Percentiles rank a stretch among this genome's conserved stretches.
Evolutionary conservation across 2,797 vertebrate species (phyloP).

Genomic region (Paramormyrops hopkinsi): DNA sequence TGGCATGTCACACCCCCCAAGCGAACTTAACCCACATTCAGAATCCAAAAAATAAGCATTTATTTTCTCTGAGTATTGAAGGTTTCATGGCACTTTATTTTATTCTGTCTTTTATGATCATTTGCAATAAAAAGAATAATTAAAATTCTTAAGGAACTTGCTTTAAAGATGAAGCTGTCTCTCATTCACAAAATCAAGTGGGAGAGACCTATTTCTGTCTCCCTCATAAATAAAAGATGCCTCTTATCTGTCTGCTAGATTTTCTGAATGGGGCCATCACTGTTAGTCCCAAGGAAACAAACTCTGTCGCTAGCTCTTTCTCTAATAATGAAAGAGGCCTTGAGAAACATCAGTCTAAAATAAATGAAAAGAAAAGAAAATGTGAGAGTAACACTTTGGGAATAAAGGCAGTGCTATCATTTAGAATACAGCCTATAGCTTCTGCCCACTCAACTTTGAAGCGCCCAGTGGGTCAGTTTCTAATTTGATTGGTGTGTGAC

Average conservation of each 20-base stretch:
- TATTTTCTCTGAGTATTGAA: not conserved
- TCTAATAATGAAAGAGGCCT: not conserved
- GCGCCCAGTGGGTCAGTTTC: not conserved
- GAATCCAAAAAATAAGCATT: not conserved
- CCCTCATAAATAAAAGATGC: slow-evolving; percentile 45
- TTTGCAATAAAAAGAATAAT: slow-evolving; percentile 3
- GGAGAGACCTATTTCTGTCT: slow-evolving; percentile 32
- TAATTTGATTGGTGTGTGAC: not conserved
- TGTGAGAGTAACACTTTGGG: not conserved
- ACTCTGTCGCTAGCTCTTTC: not conserved
- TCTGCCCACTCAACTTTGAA: not conserved
- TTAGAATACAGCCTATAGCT: not conserved
- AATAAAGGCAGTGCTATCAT: not conserved
- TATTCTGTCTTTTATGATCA: not conserved
- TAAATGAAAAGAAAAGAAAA: not conserved
- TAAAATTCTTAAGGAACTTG: not conserved
- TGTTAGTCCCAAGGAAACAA: not conserved
- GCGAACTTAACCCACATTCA: not conserved
- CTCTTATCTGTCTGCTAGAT: slow-evolving; percentile 27
- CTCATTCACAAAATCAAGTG: slow-evolving; percentile 24
- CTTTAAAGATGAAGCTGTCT: slow-evolving; percentile 6
- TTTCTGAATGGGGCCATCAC: slow-evolving; percentile 35
- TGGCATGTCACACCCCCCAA: not conserved
- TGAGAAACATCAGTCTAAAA: not conserved
- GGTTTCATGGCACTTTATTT: not conserved